Evolutionary conservation across 2,888 invertebrate species (phyloP).

Genomic region (Zootermopsis nevadensis): DNA sequence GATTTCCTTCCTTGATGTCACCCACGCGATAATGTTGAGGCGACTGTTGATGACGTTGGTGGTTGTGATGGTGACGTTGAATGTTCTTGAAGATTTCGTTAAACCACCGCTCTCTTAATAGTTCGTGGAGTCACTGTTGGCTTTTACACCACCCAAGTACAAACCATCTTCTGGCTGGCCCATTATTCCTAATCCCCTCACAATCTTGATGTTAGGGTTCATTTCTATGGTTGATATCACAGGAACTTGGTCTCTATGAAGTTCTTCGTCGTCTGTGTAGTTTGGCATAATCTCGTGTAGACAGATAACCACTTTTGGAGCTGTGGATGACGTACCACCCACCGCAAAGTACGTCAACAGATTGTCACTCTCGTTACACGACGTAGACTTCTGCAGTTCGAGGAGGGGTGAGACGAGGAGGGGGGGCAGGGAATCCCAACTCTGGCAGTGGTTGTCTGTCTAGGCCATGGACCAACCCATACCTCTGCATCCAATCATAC

Average conservation of each 20-base stretch:
- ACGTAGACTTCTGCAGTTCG: not conserved
- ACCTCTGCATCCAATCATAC: not conserved
- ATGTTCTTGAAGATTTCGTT: not conserved
- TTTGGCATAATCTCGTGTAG: slow-evolving; percentile 11
- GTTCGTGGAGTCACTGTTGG: slow-evolving; percentile 14
- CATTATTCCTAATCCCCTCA: not conserved
- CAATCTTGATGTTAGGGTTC: not conserved
- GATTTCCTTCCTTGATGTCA: not conserved
- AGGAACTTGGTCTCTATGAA: slow-evolving; percentile 5
- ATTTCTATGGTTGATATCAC: not conserved
- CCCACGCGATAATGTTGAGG: not conserved
- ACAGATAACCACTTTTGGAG: not conserved
- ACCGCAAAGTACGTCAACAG: slow-evolving; percentile 23
- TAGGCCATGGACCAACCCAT: slow-evolving; percentile 18
- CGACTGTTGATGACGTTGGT: too few relatives aligned
- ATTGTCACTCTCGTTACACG: slow-evolving; percentile 19
- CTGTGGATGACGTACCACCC: slow-evolving; percentile 27
- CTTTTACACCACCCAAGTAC: not conserved
- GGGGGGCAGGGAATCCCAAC: not conserved
- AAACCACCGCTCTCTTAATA: not conserved
- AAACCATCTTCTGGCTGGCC: not conserved
- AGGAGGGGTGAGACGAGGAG: not conserved
- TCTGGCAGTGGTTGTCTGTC: slow-evolving; percentile 22
- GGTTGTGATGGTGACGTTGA: not conserved
- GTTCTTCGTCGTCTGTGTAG: not conserved